Base-by-base conservation (phyloP, 2,797 vertebrate genomes). In the Hoplostethus mediterraneus region DNA sequence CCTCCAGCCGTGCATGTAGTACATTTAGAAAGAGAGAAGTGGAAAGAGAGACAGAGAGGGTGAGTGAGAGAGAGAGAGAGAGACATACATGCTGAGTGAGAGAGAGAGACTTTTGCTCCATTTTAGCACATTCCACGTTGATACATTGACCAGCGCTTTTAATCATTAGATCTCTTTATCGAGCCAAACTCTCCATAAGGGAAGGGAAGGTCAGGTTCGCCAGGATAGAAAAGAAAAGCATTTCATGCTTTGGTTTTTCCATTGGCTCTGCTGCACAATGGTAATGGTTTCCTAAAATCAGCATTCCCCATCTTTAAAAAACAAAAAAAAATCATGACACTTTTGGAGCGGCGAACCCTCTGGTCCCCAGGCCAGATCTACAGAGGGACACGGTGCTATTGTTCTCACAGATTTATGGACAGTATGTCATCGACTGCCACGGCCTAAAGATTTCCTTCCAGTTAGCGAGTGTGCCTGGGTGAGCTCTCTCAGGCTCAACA, bases 391-490 rank as follows among this genome's bases (percentile, higher is more conserved):
- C 58, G 28, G 33, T 3, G 12, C 81, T 54, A 85, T 90, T 89
- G 87, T 90, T 89, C 71, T 73, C 58, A 36, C 12, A 65, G 78
- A 85, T 86, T 80, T 81, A 83, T 79, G 60, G 51, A 53, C 75
- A 75, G 68, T 71, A 80, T 83, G 75, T 80, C 66, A 67, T 71
- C 60, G 44, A 67, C 71, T 75, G 52, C 38, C 13, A 28, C 21
- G 44, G 77, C 63, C 77, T 62, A 77, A 86, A 83, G 75, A 79
- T 77, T 83, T 86, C 85, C 86, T 83, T 79, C 63, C 64, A 66
- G 16, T 73, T 40, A 16, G n/a, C 31, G 64, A 63, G 60, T 13
- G 10, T 48, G 64, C 40, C 49, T 36, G 40, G 52, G 25, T 68
- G 81, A 83, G 71, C 75, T 75, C 61, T 76, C 53, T 57, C 4